These are phyloP conservation scores for Zaprionus inermis DNA, from an alignment of 1,140 invertebrate species.

Conservation along the genomic window DNA sequence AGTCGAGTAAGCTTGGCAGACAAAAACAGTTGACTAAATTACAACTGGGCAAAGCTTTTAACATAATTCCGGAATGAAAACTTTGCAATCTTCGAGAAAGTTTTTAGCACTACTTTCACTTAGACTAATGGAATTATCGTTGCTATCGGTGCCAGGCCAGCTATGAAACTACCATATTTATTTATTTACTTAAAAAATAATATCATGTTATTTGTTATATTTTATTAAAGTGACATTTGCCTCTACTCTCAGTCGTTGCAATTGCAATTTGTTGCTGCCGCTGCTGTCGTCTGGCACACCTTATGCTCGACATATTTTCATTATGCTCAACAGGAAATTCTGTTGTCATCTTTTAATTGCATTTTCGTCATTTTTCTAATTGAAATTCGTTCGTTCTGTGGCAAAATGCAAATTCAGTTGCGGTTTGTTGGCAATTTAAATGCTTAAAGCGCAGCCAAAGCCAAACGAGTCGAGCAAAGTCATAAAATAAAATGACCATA, in stretches of 20 bases:
- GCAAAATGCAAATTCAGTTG: conserved; percentile 12
- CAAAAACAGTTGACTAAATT: conserved; percentile 36
- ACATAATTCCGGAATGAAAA: conserved; percentile 25
- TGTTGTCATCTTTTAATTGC: conserved; percentile 48
- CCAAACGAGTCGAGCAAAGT: conserved; percentile 26
- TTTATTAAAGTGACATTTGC: too few species aligned
- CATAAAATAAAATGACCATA: conserved; percentile 61
- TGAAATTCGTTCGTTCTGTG: conserved; percentile 33
- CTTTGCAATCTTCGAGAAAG: conserved; percentile 15
- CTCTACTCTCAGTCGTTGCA: too few species aligned
- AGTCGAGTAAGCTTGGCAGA: conserved; percentile 23
- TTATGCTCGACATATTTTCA: neutral
- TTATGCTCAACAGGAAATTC: conserved; percentile 12
- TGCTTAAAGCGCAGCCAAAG: conserved; percentile 23
- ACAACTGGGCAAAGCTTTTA: conserved; percentile 21
- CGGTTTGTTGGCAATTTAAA: conserved; percentile 12
- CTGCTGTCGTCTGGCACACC: too few species aligned
- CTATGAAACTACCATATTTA: neutral
- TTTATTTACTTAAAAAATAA: neutral
- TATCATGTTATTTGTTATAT: neutral
- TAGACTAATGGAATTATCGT: conserved; percentile 25
- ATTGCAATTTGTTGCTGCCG: too few species aligned
- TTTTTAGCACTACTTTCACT: conserved; percentile 8
- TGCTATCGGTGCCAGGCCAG: neutral
- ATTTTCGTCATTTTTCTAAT: conserved; percentile 36